phyloP scores from a whole-genome alignment of 2,888 invertebrate species.

The Cremastobaeus sp. region DNA sequence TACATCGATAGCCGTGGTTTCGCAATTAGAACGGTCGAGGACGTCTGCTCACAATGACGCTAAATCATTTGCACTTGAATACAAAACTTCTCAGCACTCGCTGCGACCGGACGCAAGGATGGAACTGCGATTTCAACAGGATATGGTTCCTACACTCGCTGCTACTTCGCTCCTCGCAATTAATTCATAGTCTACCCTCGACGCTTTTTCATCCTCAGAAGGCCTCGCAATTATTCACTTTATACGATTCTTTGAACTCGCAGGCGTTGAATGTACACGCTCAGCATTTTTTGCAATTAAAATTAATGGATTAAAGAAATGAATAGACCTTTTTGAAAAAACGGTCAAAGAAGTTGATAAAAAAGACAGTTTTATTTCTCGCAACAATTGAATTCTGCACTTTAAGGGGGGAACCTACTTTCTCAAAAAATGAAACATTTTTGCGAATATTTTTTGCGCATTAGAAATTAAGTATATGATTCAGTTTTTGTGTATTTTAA shows the following conservation, averaged over 20 bases:
- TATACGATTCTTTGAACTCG: constrained; percentile 7
- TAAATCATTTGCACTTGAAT: constrained; percentile 74
- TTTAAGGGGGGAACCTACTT: too few species aligned
- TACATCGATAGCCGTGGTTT: constrained; percentile 57
- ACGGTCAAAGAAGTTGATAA: too few species aligned
- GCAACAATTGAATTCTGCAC: too few species aligned
- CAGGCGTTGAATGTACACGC: too few species aligned
- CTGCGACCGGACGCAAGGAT: constrained; percentile 68
- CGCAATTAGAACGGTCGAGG: constrained; percentile 60
- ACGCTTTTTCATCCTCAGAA: constrained; percentile 31
- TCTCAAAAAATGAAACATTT: too few species aligned
- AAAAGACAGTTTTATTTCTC: too few species aligned
- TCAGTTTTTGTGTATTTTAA: too few species aligned
- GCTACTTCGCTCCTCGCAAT: constrained; percentile 46
- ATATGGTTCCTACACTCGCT: constrained; percentile 55
- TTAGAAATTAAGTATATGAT: too few species aligned
- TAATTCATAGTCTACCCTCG: constrained; percentile 37
- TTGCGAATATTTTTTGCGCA: too few species aligned
- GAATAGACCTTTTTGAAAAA: too few species aligned
- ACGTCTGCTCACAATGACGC: constrained; percentile 52
- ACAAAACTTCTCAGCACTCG: constrained; percentile 62
- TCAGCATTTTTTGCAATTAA: constrained; percentile 5
- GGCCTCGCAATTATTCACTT: constrained; percentile 4
- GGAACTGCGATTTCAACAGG: constrained; percentile 53
- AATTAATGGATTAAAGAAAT: too few species aligned